Percentiles rank a stretch among this genome's conserved stretches.
These are phyloP conservation scores for Parauchenoglanis ngamensis DNA, from an alignment of 2,797 vertebrate species.

Conservation along the genomic window DNA sequence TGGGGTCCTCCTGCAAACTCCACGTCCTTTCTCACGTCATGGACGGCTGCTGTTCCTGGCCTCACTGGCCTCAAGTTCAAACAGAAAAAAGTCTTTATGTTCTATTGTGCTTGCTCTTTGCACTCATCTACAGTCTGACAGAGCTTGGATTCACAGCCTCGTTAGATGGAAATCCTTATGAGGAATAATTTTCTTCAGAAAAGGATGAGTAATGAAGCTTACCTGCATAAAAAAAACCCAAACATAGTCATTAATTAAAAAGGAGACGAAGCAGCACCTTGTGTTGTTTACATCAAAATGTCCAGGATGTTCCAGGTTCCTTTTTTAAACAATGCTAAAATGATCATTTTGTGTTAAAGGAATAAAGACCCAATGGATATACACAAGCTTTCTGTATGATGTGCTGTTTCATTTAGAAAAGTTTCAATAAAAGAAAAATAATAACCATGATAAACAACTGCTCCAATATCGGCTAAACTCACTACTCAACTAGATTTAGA, in stretches of 20 bases:
- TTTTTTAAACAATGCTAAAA: neutral
- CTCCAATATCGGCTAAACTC: neutral
- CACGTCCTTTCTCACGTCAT: constrained; percentile 5
- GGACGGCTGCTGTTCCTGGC: neutral
- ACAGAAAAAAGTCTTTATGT: constrained; percentile 4
- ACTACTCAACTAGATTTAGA: neutral
- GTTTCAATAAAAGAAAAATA: neutral
- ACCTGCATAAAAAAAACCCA: neutral
- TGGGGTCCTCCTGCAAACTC: constrained; percentile 1
- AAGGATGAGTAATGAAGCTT: neutral
- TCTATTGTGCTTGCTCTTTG: constrained; percentile 7
- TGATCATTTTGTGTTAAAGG: neutral
- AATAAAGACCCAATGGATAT: neutral
- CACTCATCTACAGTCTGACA: neutral
- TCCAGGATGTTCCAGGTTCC: neutral
- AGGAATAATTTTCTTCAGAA: neutral
- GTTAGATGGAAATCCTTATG: constrained; percentile 11
- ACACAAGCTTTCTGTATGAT: neutral
- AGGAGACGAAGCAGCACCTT: constrained; percentile 8
- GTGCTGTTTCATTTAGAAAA: neutral
- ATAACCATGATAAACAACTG: neutral
- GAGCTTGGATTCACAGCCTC: constrained; percentile 6
- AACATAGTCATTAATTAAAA: neutral
- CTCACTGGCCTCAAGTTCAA: constrained; percentile 4
- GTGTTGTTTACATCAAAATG: constrained; percentile 27